Evolutionary conservation across 1,140 invertebrate genomes (phyloP), one percentile per base, ranked within the genome.

Genomic region (Polypedilum vanderplanki): DNA sequence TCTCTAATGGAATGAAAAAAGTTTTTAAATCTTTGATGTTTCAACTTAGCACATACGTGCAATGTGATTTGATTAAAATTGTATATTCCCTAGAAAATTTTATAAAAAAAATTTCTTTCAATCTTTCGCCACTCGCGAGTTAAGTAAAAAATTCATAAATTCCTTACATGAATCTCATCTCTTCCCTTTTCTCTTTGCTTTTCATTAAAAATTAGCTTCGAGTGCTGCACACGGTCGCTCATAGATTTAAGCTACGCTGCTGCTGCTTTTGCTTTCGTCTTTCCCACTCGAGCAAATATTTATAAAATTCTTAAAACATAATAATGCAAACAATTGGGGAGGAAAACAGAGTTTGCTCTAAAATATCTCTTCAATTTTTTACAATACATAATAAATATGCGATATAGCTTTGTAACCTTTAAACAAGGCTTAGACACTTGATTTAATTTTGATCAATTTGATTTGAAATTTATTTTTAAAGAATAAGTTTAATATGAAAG

Each of bases 271-370:
- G 8, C 41, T 46, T 46, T 46, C 41, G 8, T 46, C n/a, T 57
- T 57, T 57, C n/a, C 46, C 8, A 15, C 46, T 57, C 46, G 17
- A 18, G 65, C 65, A 70, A 70, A 70, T 70, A 70, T 70, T 70
- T 70, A 22, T 70, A 20, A 22, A 70, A 17, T 70, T 70, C 65
- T 70, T 70, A 20, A 70, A 70, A 70, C 17, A 70, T 70, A 5
- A 70, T 70, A 70, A 70, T 18, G 65, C 65, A 22, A 70, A 70
- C 65, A 70, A 18, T 70, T 70, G 17, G n/a, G 46, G 46, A n/a
- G 46, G 10, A 10, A 22, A 70, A 22, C 17, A 70, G 18, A 9
- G 20, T 70, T 70, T 70, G 20, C 17, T 70, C 18, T 70, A 70
- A 70, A 7, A 20, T 70, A 33, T 70, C 18, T n/a, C 15, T 4